Percentiles rank a stretch among this genome's conserved stretches.
These are phyloP conservation scores for Semnornis frantzii DNA, from an alignment of 2,113 vertebrate genomes.

Conservation along the genomic window DNA sequence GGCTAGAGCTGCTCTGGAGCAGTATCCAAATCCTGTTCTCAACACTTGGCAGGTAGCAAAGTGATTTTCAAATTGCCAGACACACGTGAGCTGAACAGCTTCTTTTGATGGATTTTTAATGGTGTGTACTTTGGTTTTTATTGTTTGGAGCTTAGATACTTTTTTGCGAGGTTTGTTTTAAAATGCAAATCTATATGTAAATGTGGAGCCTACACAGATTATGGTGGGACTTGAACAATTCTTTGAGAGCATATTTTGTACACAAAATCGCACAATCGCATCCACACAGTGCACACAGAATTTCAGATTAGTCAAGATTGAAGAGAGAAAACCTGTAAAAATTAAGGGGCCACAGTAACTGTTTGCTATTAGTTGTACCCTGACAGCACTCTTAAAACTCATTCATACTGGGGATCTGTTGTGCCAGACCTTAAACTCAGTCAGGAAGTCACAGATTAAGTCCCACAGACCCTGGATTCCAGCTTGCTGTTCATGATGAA, in stretches of 20 bases:
- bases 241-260: slow-evolving; percentile 8
- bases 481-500: not conserved
- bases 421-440: not conserved
- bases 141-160: slow-evolving; percentile 68
- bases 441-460: not conserved
- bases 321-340: not conserved
- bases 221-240: slow-evolving; percentile 34
- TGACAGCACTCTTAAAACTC: not conserved
- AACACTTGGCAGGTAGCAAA: slow-evolving; percentile 58
- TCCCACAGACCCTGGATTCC: not conserved
- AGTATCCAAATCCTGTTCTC: slow-evolving; percentile 35
- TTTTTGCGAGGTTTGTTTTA: slow-evolving; percentile 71
- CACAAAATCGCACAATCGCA: slow-evolving; percentile 18
- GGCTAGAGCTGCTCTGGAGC: not conserved
- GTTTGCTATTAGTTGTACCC: not conserved
- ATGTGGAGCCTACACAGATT: slow-evolving; percentile 53
- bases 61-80: slow-evolving; percentile 61
- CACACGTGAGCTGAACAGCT: slow-evolving; percentile 59
- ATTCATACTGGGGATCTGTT: not conserved
- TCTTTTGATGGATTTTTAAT: slow-evolving; percentile 73
- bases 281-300: not conserved
- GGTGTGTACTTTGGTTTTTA: slow-evolving; percentile 63
- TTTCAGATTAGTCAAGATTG: not conserved
- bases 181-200: slow-evolving; percentile 71
- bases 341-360: not conserved